Evolutionary conservation across 2,797 vertebrate genomes (phyloP), one percentile per base, ranked within the genome.

Genomic region (Poecile montanus): DNA sequence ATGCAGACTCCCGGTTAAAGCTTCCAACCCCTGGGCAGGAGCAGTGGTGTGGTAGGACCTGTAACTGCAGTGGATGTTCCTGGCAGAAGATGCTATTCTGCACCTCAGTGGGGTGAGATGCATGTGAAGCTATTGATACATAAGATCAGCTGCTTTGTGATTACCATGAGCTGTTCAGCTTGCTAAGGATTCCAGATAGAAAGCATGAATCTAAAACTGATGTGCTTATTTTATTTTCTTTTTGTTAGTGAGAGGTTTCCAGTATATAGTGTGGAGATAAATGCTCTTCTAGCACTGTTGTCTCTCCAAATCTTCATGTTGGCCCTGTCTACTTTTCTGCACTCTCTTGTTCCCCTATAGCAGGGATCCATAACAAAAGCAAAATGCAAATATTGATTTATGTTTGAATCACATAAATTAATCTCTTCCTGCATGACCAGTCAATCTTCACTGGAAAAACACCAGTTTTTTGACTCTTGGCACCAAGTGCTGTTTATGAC

Each of bases 401-500:
- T 40, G 29, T 30, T 54, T 67, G 26, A 85, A 60, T 93, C 42
- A 13, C 8, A 5, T 50, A 53, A 68, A 54, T 88, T 32, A 72
- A 54, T 85, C 47, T 88, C n/a, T 7, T 80, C 3, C 25, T 62
- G 34, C 13, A 19, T 22, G 50, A 38, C 62, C 42, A 58, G 40
- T 66, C 74, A 62, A 17, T 80, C 30, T 75, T 58, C 34, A 18
- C 40, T 85, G 81, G 71, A 72, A 92, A 91, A 94, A 42, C 61
- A 89, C 54, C 18, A 12, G 32, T 66, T 53, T 42, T 66, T 53
- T 42, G 58, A 50, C 32, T 84, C 62, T 61, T 67, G 32, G 54
- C 53, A 45, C 9, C 6, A 34, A 53, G 11, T 3, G 4, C 38
- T 80, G 34, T 42, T 88, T 54, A 38, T 72, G 40, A 48, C 32